phyloP scores from a whole-genome alignment of 2,113 vertebrate genomes.

The Montifringilla adamsi region DNA sequence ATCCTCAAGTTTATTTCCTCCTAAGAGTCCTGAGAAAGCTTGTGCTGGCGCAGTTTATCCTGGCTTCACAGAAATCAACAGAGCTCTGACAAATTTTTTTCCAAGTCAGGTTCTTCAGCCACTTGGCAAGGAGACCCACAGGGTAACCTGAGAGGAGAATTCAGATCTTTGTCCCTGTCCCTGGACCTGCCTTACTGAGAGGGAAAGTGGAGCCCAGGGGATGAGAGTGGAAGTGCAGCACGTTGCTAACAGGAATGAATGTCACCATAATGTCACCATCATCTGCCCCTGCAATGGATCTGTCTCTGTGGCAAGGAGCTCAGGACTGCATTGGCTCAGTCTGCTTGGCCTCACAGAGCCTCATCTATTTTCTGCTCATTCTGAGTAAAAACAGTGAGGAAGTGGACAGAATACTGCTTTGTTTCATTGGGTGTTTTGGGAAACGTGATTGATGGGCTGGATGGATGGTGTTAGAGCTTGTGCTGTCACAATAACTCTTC shows the following conservation, averaged over 20 bases:
- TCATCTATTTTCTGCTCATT: background rate
- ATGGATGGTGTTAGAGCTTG: background rate
- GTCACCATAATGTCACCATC: background rate
- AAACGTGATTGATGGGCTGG: background rate
- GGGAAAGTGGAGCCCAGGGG: background rate
- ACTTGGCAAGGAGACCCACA: background rate
- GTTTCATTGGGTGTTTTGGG: background rate
- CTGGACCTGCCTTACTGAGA: background rate
- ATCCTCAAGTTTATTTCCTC: background rate
- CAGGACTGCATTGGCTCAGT: background rate
- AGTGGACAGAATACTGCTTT: background rate
- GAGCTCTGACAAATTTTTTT: background rate
- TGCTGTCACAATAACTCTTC: slow-evolving; percentile 4
- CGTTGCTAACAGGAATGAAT: background rate
- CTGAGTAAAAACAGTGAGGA: background rate
- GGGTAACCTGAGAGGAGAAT: background rate
- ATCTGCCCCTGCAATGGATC: background rate
- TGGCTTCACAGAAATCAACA: background rate
- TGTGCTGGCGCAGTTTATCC: background rate
- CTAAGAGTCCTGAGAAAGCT: background rate
- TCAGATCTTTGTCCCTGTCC: background rate
- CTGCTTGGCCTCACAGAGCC: background rate
- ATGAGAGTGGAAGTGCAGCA: rapidly evolving
- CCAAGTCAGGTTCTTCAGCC: background rate
- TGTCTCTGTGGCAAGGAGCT: background rate